Percentiles rank a stretch among this genome's conserved stretches.
These are phyloP conservation scores for Brachyhypopomus occidentalis DNA, from an alignment of 2,113 vertebrate genomes.

Conservation along the genomic window DNA sequence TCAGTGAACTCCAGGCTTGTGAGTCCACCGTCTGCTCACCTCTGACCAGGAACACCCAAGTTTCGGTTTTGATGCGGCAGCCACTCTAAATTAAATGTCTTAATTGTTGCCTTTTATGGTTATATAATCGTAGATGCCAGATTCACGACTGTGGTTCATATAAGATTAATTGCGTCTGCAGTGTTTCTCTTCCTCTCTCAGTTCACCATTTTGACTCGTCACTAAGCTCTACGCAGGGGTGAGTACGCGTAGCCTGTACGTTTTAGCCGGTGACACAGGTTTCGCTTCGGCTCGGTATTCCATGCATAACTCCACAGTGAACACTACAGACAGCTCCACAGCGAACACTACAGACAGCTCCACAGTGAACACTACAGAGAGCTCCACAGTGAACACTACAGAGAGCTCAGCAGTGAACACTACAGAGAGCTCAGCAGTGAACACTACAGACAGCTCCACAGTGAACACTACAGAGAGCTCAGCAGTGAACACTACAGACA, in stretches of 20 bases:
- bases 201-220: neutral
- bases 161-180: conserved; percentile 18
- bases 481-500: too few relatives aligned
- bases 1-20: neutral
- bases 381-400: too few relatives aligned
- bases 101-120: conserved; percentile 22
- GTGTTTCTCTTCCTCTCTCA: neutral
- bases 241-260: neutral
- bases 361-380: too few relatives aligned
- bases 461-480: too few relatives aligned
- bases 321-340: too few relatives aligned
- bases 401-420: too few relatives aligned
- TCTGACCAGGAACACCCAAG: neutral
- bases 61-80: conserved; percentile 19
- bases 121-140: conserved; percentile 38
- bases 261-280: neutral
- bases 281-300: neutral
- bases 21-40: neutral
- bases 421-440: too few relatives aligned
- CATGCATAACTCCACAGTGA: too few relatives aligned
- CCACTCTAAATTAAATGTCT: conserved; percentile 16
- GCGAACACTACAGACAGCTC: too few relatives aligned
- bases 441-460: too few relatives aligned
- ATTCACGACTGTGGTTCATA: conserved; percentile 10
- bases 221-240: neutral